Conservation (phyloP, 2,113 vertebrate species). For the Passer montanus region DNA sequence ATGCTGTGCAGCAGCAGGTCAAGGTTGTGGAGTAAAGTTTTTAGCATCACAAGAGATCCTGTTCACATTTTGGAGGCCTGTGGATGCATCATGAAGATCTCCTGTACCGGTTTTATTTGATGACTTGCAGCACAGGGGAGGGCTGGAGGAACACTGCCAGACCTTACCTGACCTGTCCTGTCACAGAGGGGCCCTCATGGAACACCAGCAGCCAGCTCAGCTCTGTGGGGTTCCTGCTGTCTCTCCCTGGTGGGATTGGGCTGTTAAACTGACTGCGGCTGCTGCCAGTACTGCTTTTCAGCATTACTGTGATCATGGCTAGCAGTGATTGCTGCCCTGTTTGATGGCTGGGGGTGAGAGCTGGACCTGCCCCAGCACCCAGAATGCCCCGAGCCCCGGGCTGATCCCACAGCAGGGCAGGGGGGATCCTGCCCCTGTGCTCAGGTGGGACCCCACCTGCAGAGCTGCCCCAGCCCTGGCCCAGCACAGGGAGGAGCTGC, state of each 20-base stretch:
- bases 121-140: background rate
- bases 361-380: background rate
- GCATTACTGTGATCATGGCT: background rate
- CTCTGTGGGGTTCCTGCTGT: background rate
- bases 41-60: background rate
- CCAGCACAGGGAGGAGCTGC: background rate
- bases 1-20: background rate
- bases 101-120: background rate
- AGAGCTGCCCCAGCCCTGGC: background rate
- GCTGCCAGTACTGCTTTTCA: background rate
- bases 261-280: background rate
- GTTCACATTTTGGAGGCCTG: background rate
- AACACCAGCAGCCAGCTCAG: background rate
- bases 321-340: background rate
- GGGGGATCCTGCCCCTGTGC: background rate
- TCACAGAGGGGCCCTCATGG: background rate
- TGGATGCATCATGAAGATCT: background rate
- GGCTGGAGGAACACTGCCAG: background rate
- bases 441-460: background rate
- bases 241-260: background rate
- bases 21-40: slow-evolving; percentile 8
- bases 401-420: background rate
- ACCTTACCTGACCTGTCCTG: background rate
- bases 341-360: background rate
- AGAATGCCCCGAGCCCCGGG: background rate